Evolutionary conservation across 2,113 vertebrate species (phyloP).

Genomic region (Pithys albifrons): DNA sequence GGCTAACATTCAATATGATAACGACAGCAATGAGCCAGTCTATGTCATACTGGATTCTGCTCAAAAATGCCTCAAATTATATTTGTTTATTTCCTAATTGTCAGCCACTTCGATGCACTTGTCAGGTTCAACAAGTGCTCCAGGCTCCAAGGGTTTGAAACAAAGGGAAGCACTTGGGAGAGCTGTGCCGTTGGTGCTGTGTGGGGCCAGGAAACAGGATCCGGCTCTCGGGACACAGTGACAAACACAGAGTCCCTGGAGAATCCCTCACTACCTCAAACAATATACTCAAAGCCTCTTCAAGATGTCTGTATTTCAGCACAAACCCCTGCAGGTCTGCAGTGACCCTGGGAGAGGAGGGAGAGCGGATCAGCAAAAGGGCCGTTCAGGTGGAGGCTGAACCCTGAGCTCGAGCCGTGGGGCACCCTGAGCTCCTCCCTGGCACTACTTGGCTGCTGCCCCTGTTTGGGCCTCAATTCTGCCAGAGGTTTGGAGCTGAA

Average conservation of each 20-base stretch:
- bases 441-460: too few species aligned
- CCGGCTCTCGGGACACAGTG: neutral
- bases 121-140: conserved; percentile 72
- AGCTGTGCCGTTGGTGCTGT: neutral
- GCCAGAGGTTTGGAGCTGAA: neutral
- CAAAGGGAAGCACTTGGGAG: conserved; percentile 30
- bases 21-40: neutral
- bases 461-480: neutral
- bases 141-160: conserved; percentile 49
- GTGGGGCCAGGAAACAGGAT: neutral
- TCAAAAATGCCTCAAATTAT: conserved; percentile 31
- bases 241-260: accelerated
- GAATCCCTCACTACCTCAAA: accelerated
- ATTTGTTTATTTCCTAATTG: conserved; percentile 70
- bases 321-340: accelerated
- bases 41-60: neutral
- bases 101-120: conserved; percentile 57
- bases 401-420: accelerated
- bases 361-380: accelerated
- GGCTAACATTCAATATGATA: conserved; percentile 2
- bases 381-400: accelerated
- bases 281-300: neutral
- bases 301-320: neutral
- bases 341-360: neutral
- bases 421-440: neutral